A percentile compares a stretch with the other conserved stretches of the same genome.
These are phyloP conservation scores for Drosophila ochracea DNA, from an alignment of 2,888 invertebrate genomes.

Conservation along the genomic window DNA sequence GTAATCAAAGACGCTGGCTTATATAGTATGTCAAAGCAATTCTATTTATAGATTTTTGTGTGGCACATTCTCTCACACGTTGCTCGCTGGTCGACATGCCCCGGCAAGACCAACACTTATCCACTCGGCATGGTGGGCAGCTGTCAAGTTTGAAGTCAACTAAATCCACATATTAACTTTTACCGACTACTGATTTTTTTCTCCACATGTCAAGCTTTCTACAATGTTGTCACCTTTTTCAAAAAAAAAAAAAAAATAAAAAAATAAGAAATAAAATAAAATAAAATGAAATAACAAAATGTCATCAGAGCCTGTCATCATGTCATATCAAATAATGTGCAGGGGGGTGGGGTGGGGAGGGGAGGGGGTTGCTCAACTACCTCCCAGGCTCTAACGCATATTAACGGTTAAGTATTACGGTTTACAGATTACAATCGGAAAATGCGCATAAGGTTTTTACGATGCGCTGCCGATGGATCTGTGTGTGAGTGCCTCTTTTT, in stretches of 20 bases:
- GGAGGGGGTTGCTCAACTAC: neutral
- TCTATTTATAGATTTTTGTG: constrained; percentile 17
- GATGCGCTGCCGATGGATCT: constrained; percentile 33
- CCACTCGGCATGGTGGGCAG: neutral
- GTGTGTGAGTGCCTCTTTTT: neutral
- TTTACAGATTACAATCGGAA: constrained; percentile 76
- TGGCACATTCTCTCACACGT: too few relatives aligned
- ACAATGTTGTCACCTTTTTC: constrained; percentile 39
- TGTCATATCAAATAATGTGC: constrained; percentile 45
- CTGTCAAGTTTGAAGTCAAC: constrained; percentile 31
- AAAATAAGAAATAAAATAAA: neutral
- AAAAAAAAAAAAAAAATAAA: constrained; percentile 14
- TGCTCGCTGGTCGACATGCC: neutral
- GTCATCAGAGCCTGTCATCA: constrained; percentile 72
- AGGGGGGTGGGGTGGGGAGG: neutral
- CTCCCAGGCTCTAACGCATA: constrained; percentile 39
- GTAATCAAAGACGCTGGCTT: constrained; percentile 42
- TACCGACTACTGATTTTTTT: constrained; percentile 20
- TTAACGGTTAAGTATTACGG: constrained; percentile 55
- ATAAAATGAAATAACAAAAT: constrained; percentile 45
- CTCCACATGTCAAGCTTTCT: constrained; percentile 25
- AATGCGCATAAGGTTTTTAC: constrained; percentile 75
- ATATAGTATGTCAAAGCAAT: constrained; percentile 10
- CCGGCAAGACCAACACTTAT: neutral
- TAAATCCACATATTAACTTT: constrained; percentile 45